Percentiles rank a stretch among this genome's conserved stretches.
phyloP scores from a whole-genome alignment of 2,888 invertebrate genomes.

The Romanomermis culicivorax region DNA sequence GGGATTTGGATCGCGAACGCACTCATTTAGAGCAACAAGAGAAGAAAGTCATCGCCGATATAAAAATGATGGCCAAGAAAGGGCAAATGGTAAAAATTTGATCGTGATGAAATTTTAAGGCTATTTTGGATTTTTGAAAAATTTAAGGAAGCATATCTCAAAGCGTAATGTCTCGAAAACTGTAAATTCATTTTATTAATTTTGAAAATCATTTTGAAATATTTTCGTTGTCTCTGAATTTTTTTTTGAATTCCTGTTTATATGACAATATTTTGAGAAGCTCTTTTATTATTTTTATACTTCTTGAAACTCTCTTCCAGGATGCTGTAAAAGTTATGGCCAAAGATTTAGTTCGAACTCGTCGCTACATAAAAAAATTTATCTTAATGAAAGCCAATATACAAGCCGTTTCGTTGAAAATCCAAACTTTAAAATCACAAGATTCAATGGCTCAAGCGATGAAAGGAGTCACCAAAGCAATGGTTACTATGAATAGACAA shows the following conservation, averaged over 20 bases:
- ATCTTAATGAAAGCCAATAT: slow-evolving; percentile 99
- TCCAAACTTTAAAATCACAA: slow-evolving; percentile 87
- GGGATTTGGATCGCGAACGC: slow-evolving; percentile 74
- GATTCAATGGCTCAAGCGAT: slow-evolving; percentile 98
- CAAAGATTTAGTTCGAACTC: slow-evolving; percentile 82
- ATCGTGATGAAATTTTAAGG: too few species aligned
- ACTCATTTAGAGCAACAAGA: slow-evolving; percentile 94
- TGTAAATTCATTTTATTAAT: too few species aligned
- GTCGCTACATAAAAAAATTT: slow-evolving; percentile 84
- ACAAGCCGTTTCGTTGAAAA: slow-evolving; percentile 87
- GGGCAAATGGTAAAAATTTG: slow-evolving; percentile 81
- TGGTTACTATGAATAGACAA: slow-evolving; percentile 85
- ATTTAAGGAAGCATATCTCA: too few species aligned
- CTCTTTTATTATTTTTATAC: too few species aligned
- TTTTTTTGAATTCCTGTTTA: too few species aligned
- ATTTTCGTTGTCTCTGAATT: too few species aligned
- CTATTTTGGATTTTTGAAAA: too few species aligned
- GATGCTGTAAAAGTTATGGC: slow-evolving; percentile 99
- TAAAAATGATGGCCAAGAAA: slow-evolving; percentile 94
- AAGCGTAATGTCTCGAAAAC: too few species aligned
- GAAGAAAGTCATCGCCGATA: slow-evolving; percentile 90
- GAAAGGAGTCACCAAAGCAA: slow-evolving; percentile 92
- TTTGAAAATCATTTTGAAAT: too few species aligned
- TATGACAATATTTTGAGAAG: too few species aligned
- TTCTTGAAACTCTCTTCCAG: too few species aligned